Percentiles rank a stretch among this genome's conserved stretches.
Conservation (phyloP, 2,113 vertebrate species). For the Nothocercus nigrocapillus region DNA sequence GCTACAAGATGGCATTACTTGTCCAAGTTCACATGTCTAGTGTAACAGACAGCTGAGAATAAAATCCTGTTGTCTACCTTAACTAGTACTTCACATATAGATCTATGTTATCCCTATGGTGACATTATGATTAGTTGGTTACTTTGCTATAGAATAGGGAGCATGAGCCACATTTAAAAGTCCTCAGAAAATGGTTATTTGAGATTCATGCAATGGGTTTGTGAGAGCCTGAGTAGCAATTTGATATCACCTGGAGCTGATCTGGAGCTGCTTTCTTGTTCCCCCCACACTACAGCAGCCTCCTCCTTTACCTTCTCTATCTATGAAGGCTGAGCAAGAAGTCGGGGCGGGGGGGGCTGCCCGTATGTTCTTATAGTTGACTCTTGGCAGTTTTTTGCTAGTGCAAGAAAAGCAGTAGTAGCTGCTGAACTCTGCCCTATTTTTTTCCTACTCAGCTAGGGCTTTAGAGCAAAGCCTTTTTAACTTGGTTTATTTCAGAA, state of each 20-base stretch:
- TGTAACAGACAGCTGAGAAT: neutral
- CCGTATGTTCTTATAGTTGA: rapidly evolving
- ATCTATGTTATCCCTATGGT: neutral
- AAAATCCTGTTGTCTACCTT: neutral
- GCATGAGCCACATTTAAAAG: neutral
- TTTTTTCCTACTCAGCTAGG: neutral
- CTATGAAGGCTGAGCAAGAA: neutral
- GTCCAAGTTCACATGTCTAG: neutral
- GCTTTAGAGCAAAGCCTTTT: neutral
- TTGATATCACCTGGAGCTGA: neutral
- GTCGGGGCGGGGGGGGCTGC: neutral
- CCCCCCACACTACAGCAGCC: rapidly evolving
- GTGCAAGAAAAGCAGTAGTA: neutral
- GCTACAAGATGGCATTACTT: neutral
- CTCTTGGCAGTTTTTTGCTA: neutral
- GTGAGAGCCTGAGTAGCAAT: neutral
- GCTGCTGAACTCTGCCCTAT: neutral
- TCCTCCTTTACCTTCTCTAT: neutral
- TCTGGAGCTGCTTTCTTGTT: neutral
- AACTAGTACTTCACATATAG: neutral
- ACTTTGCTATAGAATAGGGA: neutral
- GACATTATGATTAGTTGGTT: neutral
- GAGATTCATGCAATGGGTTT: neutral
- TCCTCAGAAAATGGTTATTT: neutral
- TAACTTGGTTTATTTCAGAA: neutral